These are phyloP conservation scores for Hyles euphorbiae DNA, from an alignment of 1,140 invertebrate species.

Conservation along the genomic window DNA sequence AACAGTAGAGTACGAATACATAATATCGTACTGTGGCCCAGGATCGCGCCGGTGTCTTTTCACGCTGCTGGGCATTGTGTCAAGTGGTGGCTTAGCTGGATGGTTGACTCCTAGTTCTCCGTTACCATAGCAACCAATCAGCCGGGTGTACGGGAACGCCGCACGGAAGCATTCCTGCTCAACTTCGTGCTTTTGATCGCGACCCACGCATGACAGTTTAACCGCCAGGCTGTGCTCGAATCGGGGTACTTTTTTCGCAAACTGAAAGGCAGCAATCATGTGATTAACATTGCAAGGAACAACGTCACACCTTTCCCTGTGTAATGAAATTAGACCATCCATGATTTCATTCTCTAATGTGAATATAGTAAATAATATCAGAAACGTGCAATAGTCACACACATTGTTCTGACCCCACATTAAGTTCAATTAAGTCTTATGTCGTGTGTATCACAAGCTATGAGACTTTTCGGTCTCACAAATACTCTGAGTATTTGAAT, in stretches of 20 bases:
- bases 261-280: slow-evolving; percentile 34
- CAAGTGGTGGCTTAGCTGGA: slow-evolving; percentile 16
- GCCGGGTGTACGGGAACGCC: slow-evolving; percentile 53
- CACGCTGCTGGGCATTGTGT: slow-evolving; percentile 9
- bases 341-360: not conserved
- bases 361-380: no score
- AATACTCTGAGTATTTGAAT: no score
- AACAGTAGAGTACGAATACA: slow-evolving; percentile 62
- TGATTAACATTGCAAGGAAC: not conserved
- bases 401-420: no score
- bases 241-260: slow-evolving; percentile 51
- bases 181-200: slow-evolving; percentile 48
- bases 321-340: not conserved
- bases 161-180: slow-evolving; percentile 55
- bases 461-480: no score
- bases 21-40: slow-evolving; percentile 40
- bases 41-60: slow-evolving; percentile 33
- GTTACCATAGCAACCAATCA: slow-evolving; percentile 61
- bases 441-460: no score
- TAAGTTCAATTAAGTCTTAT: no score
- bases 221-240: slow-evolving; percentile 58
- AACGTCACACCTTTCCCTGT: not conserved
- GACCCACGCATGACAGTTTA: slow-evolving; percentile 67
- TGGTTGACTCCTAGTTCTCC: slow-evolving; percentile 58
- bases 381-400: no score